Conservation (phyloP, 2,113 vertebrate genomes). For the Indicator maculatus region DNA sequence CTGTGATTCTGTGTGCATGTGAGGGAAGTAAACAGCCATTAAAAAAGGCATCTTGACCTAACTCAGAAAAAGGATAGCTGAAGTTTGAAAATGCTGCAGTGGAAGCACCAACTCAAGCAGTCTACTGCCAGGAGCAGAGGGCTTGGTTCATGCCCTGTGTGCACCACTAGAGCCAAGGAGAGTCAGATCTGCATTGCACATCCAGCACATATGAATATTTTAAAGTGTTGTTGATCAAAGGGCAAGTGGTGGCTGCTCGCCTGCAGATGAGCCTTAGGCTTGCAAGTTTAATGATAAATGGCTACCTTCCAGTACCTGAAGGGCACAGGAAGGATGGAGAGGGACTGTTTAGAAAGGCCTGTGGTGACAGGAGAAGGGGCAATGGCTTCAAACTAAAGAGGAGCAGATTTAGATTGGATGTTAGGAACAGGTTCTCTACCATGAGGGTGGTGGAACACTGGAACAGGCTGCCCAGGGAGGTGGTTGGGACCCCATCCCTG, state of each 20-base stretch:
- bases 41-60: not conserved
- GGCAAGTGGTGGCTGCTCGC: too few relatives aligned
- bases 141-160: accelerated
- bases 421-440: too few relatives aligned
- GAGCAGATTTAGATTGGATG: too few relatives aligned
- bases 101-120: not conserved
- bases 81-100: not conserved
- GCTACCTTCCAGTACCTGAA: not conserved
- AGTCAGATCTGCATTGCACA: not conserved
- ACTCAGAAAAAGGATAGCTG: not conserved
- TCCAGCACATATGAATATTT: not conserved
- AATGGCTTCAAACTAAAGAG: too few relatives aligned
- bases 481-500: too few relatives aligned
- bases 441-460: too few relatives aligned
- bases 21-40: not conserved
- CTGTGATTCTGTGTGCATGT: not conserved
- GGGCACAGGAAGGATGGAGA: too few relatives aligned
- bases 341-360: too few relatives aligned
- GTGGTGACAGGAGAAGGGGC: too few relatives aligned
- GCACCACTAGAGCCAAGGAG: not conserved
- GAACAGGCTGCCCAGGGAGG: too few relatives aligned
- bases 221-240: not conserved
- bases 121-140: not conserved
- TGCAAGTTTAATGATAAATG: not conserved
- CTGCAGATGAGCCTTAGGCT: not conserved